These are phyloP conservation scores for Tachuris rubrigastra DNA, from an alignment of 2,113 vertebrate genomes.

Conservation along the genomic window DNA sequence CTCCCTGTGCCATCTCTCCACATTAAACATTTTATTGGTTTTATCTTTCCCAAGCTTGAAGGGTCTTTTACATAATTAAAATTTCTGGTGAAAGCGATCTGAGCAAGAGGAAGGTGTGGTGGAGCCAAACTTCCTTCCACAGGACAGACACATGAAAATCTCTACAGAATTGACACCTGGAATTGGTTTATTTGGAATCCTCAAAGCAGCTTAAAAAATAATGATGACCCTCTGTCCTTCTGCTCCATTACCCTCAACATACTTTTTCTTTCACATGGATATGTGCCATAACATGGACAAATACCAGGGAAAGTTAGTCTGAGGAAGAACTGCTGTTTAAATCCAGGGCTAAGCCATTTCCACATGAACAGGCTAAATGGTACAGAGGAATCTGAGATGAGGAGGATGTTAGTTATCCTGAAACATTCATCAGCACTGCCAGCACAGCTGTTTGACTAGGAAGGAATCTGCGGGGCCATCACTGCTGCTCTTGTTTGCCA, in stretches of 20 bases:
- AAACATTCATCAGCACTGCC: constrained; percentile 46
- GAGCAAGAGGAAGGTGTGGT: not conserved
- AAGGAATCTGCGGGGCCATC: accelerated
- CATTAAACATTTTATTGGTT: not conserved
- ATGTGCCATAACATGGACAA: not conserved
- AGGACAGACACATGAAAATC: not conserved
- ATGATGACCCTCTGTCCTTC: constrained; percentile 33
- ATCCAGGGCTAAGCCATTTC: constrained; percentile 10
- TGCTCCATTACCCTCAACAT: constrained; percentile 41
- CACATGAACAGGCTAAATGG: constrained; percentile 25
- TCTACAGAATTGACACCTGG: not conserved
- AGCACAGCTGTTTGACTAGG: not conserved
- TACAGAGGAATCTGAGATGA: not conserved
- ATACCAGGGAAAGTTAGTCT: not conserved
- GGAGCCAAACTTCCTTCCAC: not conserved
- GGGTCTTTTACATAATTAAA: not conserved
- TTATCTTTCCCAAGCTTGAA: not conserved
- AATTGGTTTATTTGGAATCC: not conserved
- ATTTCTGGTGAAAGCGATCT: not conserved
- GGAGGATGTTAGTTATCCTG: constrained; percentile 53
- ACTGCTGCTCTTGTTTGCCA: not conserved
- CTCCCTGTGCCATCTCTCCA: not conserved
- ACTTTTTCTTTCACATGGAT: constrained; percentile 17
- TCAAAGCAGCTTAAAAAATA: constrained; percentile 36
- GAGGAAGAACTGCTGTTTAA: not conserved